A percentile compares a stretch with the other conserved stretches of the same genome.
Evolutionary conservation across 2,888 invertebrate genomes (phyloP).

Genomic region (Melanophora roralis): DNA sequence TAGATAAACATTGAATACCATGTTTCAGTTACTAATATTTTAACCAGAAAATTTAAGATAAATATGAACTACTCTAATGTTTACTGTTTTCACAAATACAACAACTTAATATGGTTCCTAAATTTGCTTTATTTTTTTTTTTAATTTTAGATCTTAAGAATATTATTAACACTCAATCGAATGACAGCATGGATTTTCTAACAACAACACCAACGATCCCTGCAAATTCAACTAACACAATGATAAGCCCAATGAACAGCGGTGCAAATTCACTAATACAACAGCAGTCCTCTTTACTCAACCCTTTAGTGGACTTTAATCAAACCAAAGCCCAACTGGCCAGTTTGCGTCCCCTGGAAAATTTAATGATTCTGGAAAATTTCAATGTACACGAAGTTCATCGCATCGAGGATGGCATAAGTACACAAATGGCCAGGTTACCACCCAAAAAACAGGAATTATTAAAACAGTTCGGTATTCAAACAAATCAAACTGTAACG

Average conservation of each 20-base stretch:
- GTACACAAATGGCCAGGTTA: constrained; percentile 76
- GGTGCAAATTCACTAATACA: constrained; percentile 23
- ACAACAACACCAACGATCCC: constrained; percentile 63
- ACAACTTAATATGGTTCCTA: not conserved
- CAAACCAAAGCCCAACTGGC: constrained; percentile 42
- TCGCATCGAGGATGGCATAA: constrained; percentile 76
- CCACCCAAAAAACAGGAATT: constrained; percentile 77
- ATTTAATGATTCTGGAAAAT: constrained; percentile 75
- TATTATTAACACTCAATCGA: constrained; percentile 73
- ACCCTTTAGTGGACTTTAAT: constrained; percentile 38
- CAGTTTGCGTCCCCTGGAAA: constrained; percentile 67
- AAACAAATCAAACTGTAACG: constrained; percentile 77
- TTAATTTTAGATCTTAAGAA: constrained; percentile 74
- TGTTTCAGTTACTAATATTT: too few species aligned
- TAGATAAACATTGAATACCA: too few species aligned
- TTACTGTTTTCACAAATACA: too few species aligned
- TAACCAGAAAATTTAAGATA: too few species aligned
- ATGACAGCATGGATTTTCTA: constrained; percentile 74
- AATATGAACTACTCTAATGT: too few species aligned
- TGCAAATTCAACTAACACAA: constrained; percentile 61
- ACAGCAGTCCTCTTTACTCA: constrained; percentile 21
- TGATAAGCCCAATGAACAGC: constrained; percentile 35
- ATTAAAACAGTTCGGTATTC: constrained; percentile 78
- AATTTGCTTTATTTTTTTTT: constrained; percentile 20
- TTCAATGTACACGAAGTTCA: constrained; percentile 76